These are phyloP conservation scores for Umimayanthus chanpuru DNA, from an alignment of 92 coral and sea anemone species.

Conservation along the genomic window DNA sequence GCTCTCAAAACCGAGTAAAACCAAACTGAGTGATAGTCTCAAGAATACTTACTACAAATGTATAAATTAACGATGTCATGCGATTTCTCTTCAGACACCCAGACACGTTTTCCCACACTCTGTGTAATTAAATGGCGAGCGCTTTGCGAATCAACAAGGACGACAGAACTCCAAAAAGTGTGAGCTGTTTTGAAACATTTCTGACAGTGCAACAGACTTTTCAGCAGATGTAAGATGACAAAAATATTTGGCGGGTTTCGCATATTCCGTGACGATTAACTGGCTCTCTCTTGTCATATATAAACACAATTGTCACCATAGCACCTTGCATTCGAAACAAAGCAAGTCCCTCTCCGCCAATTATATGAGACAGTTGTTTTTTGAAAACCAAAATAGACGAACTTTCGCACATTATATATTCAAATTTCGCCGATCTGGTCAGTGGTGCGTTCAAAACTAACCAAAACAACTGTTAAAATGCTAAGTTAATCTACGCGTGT, in stretches of 20 bases:
- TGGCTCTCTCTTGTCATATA: neutral
- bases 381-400: neutral
- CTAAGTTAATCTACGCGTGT: neutral
- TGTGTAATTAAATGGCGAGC: neutral
- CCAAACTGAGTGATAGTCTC: neutral
- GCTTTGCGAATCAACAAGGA: neutral
- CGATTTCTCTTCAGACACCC: neutral
- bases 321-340: neutral
- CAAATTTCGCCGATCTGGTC: neutral
- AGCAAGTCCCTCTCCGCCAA: slow-evolving; percentile 5
- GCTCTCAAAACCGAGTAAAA: neutral
- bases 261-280: slow-evolving; percentile 21
- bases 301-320: slow-evolving; percentile 34
- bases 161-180: neutral
- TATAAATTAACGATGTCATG: neutral
- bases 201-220: neutral
- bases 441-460: slow-evolving; percentile 15
- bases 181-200: neutral
- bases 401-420: neutral
- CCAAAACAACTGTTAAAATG: neutral
- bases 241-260: neutral
- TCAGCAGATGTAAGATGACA: neutral
- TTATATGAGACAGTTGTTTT: neutral
- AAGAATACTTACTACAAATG: neutral
- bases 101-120: neutral